These are phyloP conservation scores for Lindbergichthys nudifrons DNA, from an alignment of 2,797 vertebrate species.

Conservation along the genomic window DNA sequence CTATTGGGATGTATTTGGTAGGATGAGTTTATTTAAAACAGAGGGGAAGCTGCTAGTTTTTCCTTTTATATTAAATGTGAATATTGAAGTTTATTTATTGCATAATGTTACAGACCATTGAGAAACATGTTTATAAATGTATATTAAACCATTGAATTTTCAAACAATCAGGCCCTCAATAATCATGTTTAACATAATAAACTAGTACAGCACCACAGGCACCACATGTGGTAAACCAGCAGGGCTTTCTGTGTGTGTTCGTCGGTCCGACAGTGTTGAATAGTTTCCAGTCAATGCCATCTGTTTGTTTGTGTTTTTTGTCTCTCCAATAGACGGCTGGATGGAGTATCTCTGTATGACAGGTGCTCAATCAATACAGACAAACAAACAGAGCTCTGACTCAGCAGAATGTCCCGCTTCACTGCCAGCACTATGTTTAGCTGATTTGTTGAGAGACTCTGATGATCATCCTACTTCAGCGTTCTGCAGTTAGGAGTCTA, in stretches of 20 bases:
- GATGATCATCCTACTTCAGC: conserved; percentile 18
- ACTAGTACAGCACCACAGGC: background rate
- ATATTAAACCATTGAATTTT: background rate
- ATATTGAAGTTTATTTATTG: background rate
- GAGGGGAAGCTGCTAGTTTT: background rate
- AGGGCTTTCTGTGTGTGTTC: conserved; percentile 16
- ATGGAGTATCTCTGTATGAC: conserved; percentile 18
- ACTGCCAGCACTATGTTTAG: conserved; percentile 27
- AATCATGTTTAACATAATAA: conserved; percentile 4
- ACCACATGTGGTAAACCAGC: background rate
- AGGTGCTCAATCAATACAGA: conserved; percentile 46
- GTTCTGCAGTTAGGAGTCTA: background rate
- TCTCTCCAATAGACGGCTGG: conserved; percentile 10
- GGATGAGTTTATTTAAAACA: conserved; percentile 1
- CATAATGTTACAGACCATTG: background rate
- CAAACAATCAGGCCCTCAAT: background rate
- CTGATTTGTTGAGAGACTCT: conserved; percentile 33
- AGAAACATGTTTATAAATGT: background rate
- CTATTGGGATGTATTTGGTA: background rate
- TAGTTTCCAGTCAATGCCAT: conserved; percentile 16
- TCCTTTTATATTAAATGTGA: no score
- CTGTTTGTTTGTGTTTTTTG: conserved; percentile 13
- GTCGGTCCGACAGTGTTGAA: conserved; percentile 9
- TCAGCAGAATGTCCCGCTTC: conserved; percentile 47
- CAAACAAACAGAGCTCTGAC: conserved; percentile 39